Conservation (phyloP, 2,113 vertebrate genomes). For the Struthio camelus region DNA sequence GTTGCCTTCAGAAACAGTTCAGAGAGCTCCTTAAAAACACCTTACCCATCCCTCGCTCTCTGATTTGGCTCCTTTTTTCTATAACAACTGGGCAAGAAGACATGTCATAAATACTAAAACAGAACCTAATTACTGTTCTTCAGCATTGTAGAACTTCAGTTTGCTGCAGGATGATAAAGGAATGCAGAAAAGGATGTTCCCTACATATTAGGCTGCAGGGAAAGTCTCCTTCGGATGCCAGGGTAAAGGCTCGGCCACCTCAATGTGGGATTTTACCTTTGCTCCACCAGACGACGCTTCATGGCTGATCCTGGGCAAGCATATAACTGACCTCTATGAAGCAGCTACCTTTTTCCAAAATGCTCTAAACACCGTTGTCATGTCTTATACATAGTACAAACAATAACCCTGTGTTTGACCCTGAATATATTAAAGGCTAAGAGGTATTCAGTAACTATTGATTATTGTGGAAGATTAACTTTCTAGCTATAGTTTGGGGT, state of each 20-base stretch:
- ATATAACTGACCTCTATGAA: neutral
- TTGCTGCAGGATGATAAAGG: neutral
- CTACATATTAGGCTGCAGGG: neutral
- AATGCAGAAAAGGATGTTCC: neutral
- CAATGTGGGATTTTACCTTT: neutral
- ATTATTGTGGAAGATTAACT: neutral
- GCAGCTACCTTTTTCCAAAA: neutral
- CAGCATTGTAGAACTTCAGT: neutral
- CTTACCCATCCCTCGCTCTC: neutral
- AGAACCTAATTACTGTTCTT: neutral
- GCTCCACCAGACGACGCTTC: neutral
- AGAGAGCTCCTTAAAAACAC: neutral
- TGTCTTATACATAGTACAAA: neutral
- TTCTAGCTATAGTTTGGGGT: neutral
- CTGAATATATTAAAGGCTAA: neutral
- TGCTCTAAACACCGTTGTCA: neutral
- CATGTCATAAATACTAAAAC: rapidly evolving
- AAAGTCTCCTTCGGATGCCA: neutral
- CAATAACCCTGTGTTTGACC: neutral
- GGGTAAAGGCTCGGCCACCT: neutral
- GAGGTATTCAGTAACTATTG: neutral
- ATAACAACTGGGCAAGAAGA: neutral
- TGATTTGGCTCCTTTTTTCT: neutral
- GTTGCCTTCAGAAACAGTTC: neutral
- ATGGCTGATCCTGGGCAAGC: neutral